Percentiles rank a stretch among this genome's conserved stretches.
Conservation (phyloP, 2,797 vertebrate species). For the Alexandromys oeconomus region DNA sequence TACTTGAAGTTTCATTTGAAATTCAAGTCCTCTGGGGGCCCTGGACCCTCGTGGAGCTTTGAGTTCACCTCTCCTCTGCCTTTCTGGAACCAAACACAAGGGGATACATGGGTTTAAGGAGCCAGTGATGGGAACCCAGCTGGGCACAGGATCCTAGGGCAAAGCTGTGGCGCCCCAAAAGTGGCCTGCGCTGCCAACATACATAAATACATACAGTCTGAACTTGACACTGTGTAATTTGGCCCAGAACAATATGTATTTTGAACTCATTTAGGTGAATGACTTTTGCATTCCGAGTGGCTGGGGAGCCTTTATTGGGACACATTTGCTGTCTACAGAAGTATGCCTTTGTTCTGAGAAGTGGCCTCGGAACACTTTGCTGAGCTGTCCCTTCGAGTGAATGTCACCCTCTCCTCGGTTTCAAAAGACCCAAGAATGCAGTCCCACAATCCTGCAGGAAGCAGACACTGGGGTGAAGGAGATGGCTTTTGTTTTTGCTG, state of each 20-base stretch:
- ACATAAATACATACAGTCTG: conserved; percentile 64
- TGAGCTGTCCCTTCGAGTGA: conserved; percentile 40
- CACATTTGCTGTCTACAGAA: conserved; percentile 65
- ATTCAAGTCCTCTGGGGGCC: conserved; percentile 57
- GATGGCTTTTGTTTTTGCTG: conserved; percentile 49
- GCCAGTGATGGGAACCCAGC: conserved; percentile 69
- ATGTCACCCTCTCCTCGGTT: conserved; percentile 13
- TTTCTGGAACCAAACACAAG: conserved; percentile 71
- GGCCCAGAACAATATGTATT: conserved; percentile 72
- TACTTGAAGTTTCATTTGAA: conserved; percentile 66
- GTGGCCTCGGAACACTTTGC: neutral
- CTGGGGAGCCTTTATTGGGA: conserved; percentile 41
- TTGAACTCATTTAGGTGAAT: conserved; percentile 78
- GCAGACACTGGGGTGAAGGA: neutral
- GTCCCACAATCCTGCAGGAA: conserved; percentile 3
- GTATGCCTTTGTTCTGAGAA: conserved; percentile 52
- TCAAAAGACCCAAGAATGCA: conserved; percentile 29
- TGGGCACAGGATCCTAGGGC: conserved; percentile 72
- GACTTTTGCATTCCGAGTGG: conserved; percentile 32
- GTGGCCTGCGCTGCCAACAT: neutral
- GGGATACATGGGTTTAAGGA: conserved; percentile 68
- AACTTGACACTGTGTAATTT: conserved; percentile 53
- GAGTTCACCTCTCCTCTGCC: conserved; percentile 42
- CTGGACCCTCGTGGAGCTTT: conserved; percentile 53
- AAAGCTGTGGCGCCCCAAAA: neutral